Percentiles rank a stretch among this genome's conserved stretches.
These are phyloP conservation scores for Pecten maximus DNA, from an alignment of 2,888 invertebrate species.

Conservation along the genomic window DNA sequence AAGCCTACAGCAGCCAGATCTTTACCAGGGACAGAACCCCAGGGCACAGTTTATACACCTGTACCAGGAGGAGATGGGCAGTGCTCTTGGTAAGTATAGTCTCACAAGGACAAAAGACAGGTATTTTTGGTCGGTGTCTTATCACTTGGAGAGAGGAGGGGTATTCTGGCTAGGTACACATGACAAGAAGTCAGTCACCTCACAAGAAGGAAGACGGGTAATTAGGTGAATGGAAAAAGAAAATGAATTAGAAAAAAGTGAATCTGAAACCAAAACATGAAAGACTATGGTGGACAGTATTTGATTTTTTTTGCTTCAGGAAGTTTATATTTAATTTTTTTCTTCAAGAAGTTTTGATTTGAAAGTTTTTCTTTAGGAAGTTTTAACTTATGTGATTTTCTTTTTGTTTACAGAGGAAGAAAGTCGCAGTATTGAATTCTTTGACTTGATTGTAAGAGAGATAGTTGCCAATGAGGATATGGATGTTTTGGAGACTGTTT, in stretches of 20 bases:
- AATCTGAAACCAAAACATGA: too few relatives aligned
- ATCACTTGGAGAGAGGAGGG: too few relatives aligned
- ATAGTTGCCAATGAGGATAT: slow-evolving; percentile 72
- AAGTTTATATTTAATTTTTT: neutral
- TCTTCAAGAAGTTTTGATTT: neutral
- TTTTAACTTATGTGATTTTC: neutral
- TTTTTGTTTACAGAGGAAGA: neutral
- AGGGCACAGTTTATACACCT: slow-evolving; percentile 74
- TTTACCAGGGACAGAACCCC: slow-evolving; percentile 69
- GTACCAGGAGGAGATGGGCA: slow-evolving; percentile 68
- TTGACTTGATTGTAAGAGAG: slow-evolving; percentile 67
- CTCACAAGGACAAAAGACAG: neutral
- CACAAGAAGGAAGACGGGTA: too few relatives aligned
- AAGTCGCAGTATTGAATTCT: slow-evolving; percentile 65
- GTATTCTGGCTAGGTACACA: too few relatives aligned
- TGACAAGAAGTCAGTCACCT: too few relatives aligned
- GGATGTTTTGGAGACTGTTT: slow-evolving; percentile 68
- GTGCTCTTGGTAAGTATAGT: slow-evolving; percentile 59
- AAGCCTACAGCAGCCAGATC: slow-evolving; percentile 76
- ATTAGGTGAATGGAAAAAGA: too few relatives aligned
- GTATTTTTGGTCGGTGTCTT: too few relatives aligned
- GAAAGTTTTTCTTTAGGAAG: neutral
- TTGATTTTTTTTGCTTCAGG: too few relatives aligned
- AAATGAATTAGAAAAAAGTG: too few relatives aligned
- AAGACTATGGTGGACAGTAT: too few relatives aligned